Percentiles rank a stretch among this genome's conserved stretches.
Evolutionary conservation across 2,113 vertebrate species (phyloP).

Genomic region (Microtus montanus): DNA sequence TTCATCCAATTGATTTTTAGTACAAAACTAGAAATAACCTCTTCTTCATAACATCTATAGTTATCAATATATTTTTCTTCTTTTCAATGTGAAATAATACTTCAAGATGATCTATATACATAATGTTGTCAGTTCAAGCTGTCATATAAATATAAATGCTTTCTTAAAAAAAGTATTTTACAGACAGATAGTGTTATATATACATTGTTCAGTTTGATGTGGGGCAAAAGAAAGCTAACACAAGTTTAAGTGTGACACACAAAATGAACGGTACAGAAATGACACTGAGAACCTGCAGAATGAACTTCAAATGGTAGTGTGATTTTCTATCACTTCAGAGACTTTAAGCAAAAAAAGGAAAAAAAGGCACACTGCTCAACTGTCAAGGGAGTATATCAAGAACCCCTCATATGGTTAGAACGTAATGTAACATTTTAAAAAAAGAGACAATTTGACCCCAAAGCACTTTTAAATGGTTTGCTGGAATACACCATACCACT

Average conservation of each 20-base stretch:
- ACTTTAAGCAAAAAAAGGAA: conserved; percentile 33
- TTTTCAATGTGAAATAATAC: conserved; percentile 99
- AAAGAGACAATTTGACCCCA: conserved; percentile 53
- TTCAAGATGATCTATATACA: conserved; percentile 97
- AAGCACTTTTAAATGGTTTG: conserved; percentile 57
- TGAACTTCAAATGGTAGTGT: conserved; percentile 68
- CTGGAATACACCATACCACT: conserved; percentile 72
- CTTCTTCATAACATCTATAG: conserved; percentile 91
- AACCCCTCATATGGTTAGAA: conserved; percentile 67
- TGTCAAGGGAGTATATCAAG: conserved; percentile 56
- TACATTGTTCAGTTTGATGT: conserved; percentile 91
- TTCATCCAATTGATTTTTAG: conserved; percentile 84
- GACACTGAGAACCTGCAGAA: conserved; percentile 73
- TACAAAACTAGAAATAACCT: conserved; percentile 98
- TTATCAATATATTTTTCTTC: conserved; percentile 92
- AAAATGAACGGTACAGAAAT: conserved; percentile 71
- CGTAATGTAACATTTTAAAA: conserved; percentile 60
- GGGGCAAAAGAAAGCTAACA: conserved; percentile 79
- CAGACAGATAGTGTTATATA: conserved; percentile 89
- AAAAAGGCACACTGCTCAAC: conserved; percentile 65
- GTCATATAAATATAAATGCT: conserved; percentile 94
- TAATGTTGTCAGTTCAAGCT: conserved; percentile 92
- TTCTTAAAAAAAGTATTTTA: conserved; percentile 87
- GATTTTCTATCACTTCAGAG: conserved; percentile 68
- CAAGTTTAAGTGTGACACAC: conserved; percentile 57